Percentiles rank a stretch among this genome's conserved stretches.
Conservation (phyloP, 1,140 invertebrate species). For the Tetragnatha versicolor region DNA sequence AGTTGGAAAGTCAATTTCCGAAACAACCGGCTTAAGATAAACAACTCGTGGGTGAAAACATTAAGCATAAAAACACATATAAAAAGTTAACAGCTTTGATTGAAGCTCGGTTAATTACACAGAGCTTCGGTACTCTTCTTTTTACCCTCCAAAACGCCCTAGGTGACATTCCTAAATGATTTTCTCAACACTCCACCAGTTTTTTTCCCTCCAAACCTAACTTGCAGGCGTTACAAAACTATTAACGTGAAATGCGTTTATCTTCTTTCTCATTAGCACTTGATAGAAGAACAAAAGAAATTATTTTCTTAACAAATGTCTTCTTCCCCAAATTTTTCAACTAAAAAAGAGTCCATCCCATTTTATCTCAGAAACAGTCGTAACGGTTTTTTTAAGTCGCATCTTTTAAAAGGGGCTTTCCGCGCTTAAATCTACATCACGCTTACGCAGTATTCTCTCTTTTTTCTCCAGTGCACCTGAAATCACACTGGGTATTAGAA, state of each 20-base stretch:
- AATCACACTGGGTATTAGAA: constrained; percentile 24
- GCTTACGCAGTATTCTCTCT: neutral
- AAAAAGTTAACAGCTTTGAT: too few relatives aligned
- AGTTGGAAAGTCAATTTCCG: too few relatives aligned
- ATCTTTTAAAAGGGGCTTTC: neutral
- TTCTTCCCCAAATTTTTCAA: neutral
- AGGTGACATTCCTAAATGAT: neutral
- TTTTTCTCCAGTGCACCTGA: neutral
- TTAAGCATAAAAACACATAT: too few relatives aligned
- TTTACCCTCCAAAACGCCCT: neutral
- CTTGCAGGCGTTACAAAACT: neutral
- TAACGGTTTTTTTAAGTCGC: too few relatives aligned
- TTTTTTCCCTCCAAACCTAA: neutral
- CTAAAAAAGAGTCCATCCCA: too few relatives aligned
- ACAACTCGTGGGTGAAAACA: too few relatives aligned
- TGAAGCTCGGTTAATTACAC: too few relatives aligned
- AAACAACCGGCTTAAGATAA: too few relatives aligned
- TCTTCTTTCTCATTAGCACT: constrained; percentile 16
- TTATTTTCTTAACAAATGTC: neutral
- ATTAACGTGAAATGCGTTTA: too few relatives aligned
- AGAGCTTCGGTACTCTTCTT: too few relatives aligned
- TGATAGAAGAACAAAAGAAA: constrained; percentile 2
- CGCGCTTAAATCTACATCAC: neutral
- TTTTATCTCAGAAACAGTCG: too few relatives aligned
- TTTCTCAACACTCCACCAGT: neutral